phyloP scores from a whole-genome alignment of 2,888 invertebrate species.

The Pollenia angustigena region DNA sequence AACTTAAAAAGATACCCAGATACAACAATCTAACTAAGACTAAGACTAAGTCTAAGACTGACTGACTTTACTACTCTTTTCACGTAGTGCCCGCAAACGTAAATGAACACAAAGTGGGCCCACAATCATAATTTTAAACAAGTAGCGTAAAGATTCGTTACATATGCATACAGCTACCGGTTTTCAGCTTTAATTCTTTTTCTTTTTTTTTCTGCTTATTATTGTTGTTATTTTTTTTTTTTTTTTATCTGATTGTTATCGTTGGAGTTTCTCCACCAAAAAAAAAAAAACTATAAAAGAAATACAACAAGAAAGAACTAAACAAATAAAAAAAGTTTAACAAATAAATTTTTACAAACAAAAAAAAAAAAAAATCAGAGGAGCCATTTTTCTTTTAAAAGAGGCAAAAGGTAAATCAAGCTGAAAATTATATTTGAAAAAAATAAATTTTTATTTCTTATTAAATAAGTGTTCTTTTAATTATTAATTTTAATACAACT shows the following conservation, averaged over 20 bases:
- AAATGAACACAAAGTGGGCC: constrained; percentile 67
- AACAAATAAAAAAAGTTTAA: constrained; percentile 39
- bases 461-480: background rate
- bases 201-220: constrained; percentile 29
- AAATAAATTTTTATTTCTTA: background rate
- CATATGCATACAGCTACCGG: constrained; percentile 75
- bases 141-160: constrained; percentile 76
- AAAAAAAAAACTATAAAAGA: constrained; percentile 21
- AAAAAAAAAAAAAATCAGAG: constrained; percentile 20
- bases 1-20: constrained; percentile 16
- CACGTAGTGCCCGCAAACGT: constrained; percentile 50
- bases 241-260: constrained; percentile 4
- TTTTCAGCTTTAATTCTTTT: constrained; percentile 69
- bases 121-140: constrained; percentile 75
- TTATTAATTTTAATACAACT: no score
- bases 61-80: background rate
- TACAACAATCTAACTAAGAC: constrained; percentile 44
- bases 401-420: constrained; percentile 31
- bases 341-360: constrained; percentile 2
- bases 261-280: constrained; percentile 47
- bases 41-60: constrained; percentile 10
- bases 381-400: background rate
- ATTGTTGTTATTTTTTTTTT: constrained; percentile 30
- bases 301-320: constrained; percentile 12
- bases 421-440: background rate